These are phyloP conservation scores for Leiothrix lutea DNA, from an alignment of 2,113 vertebrate species.

Conservation along the genomic window DNA sequence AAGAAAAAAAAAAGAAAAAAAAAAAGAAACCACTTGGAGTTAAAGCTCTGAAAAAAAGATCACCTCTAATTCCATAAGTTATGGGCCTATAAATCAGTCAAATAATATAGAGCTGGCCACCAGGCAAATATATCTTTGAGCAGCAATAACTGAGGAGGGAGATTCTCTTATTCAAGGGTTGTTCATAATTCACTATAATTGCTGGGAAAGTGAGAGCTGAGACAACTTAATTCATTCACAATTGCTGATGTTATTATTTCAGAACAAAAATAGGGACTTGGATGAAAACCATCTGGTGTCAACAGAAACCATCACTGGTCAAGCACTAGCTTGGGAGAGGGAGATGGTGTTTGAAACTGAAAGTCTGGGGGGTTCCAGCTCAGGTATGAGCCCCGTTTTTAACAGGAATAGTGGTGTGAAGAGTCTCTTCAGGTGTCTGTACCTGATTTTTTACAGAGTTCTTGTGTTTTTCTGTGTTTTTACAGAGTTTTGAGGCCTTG, in stretches of 20 bases:
- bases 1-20: constrained; percentile 2
- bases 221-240: constrained; percentile 48
- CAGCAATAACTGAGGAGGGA: background rate
- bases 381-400: background rate
- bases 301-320: background rate
- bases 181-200: constrained; percentile 62
- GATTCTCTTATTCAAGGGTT: background rate
- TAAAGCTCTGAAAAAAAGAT: constrained; percentile 44
- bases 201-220: constrained; percentile 32
- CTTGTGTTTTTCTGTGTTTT: too few relatives aligned
- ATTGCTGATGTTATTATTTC: constrained; percentile 15
- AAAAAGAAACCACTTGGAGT: constrained; percentile 1
- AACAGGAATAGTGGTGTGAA: fast-evolving
- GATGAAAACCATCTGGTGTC: constrained; percentile 54
- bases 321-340: background rate
- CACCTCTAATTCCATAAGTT: constrained; percentile 40
- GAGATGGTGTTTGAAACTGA: background rate
- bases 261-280: background rate
- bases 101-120: background rate
- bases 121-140: constrained; percentile 44
- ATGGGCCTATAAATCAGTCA: constrained; percentile 60
- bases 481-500: background rate
- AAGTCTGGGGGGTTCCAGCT: background rate
- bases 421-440: background rate
- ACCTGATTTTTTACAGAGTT: background rate